Conservation (phyloP, 2,113 vertebrate genomes). For the Coracopsis vasa region DNA sequence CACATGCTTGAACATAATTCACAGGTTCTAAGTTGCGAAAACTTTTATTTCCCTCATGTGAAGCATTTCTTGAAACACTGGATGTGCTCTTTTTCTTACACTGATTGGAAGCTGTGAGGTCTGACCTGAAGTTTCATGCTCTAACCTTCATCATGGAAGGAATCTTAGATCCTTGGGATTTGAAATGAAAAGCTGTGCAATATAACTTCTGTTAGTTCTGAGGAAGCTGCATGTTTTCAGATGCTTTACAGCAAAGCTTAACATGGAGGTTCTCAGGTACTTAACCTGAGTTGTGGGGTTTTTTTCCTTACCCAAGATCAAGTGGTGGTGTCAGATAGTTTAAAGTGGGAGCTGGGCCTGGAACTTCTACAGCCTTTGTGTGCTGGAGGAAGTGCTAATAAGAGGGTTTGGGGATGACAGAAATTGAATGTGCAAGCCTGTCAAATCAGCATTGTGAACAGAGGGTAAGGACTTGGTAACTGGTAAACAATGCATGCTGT, state of each 20-base stretch:
- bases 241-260: neutral
- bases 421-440: neutral
- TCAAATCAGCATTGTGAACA: neutral
- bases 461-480: neutral
- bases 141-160: neutral
- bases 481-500: neutral
- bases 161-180: neutral
- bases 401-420: neutral
- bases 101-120: neutral
- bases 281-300: accelerated
- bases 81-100: neutral
- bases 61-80: neutral
- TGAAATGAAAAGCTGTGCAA: neutral
- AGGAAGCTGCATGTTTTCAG: neutral
- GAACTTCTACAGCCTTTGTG: neutral
- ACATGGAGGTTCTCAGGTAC: neutral
- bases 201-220: neutral
- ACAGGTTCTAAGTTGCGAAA: neutral
- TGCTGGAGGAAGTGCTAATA: neutral
- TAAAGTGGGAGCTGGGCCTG: neutral
- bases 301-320: neutral
- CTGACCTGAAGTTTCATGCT: neutral
- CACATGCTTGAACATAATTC: neutral
- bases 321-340: neutral
- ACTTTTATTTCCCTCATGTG: neutral